These are phyloP conservation scores for Alosa sapidissima DNA, from an alignment of 2,797 vertebrate genomes.

Conservation along the genomic window DNA sequence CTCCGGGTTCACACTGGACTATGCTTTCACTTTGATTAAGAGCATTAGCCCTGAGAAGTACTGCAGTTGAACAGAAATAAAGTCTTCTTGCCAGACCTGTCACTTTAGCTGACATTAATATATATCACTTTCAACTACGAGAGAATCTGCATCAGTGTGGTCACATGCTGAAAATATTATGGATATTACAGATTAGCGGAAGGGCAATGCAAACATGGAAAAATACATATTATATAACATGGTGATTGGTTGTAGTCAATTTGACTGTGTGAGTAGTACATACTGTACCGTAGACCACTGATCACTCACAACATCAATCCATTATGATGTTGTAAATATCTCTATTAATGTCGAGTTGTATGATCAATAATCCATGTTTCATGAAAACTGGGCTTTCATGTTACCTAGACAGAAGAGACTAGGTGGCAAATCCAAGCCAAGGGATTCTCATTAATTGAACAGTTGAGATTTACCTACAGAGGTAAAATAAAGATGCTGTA, in stretches of 20 bases:
- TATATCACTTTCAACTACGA: constrained; percentile 46
- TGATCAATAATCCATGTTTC: neutral
- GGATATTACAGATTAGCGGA: neutral
- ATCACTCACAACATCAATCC: too few species aligned
- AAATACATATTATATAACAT: too few species aligned
- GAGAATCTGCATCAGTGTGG: constrained; percentile 25
- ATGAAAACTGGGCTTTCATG: neutral
- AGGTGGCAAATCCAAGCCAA: neutral
- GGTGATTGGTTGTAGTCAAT: too few species aligned
- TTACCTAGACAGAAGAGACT: neutral
- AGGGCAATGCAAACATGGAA: neutral
- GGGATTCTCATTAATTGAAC: neutral
- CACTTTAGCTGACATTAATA: constrained; percentile 42
- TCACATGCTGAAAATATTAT: neutral
- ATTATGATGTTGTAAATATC: neutral
- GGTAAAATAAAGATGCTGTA: neutral
- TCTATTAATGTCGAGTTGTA: neutral
- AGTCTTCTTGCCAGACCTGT: constrained; percentile 38
- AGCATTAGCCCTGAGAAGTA: constrained; percentile 45
- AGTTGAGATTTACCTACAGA: neutral
- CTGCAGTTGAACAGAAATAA: constrained; percentile 39
- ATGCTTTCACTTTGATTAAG: constrained; percentile 41
- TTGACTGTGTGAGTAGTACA: too few species aligned
- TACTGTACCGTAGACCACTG: too few species aligned
- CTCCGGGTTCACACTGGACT: neutral